A percentile compares a stretch with the other conserved stretches of the same genome.
Conservation (phyloP, 2,797 vertebrate genomes). For the Rhinoraja longicauda region DNA sequence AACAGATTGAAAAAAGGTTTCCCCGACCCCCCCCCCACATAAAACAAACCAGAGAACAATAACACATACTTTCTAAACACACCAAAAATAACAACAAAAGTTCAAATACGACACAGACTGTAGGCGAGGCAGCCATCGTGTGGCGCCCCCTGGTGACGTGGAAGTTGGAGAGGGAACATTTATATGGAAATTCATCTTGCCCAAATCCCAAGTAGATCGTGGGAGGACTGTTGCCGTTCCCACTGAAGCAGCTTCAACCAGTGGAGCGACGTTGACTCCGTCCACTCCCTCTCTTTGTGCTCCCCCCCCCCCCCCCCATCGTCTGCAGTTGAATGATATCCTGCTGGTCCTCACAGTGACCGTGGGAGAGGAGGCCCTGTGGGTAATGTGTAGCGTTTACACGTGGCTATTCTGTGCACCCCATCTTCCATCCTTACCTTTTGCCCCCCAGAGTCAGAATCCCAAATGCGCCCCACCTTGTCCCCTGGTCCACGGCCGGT, state of each 20-base stretch:
- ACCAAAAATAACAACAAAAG: too few relatives aligned
- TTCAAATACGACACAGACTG: too few relatives aligned
- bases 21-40: too few relatives aligned
- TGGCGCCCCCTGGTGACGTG: too few relatives aligned
- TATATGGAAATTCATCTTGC: background rate
- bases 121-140: too few relatives aligned
- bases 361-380: background rate
- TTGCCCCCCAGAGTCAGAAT: background rate
- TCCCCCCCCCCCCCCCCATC: too few relatives aligned
- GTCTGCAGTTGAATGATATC: background rate
- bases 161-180: too few relatives aligned
- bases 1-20: too few relatives aligned
- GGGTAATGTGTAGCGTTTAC: background rate
- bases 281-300: background rate
- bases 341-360: background rate
- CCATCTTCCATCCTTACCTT: background rate
- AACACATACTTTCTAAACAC: too few relatives aligned
- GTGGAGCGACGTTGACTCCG: background rate
- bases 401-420: too few relatives aligned
- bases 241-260: background rate
- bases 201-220: background rate
- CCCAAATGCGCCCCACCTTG: background rate
- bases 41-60: too few relatives aligned
- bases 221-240: background rate
- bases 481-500: background rate